Evolutionary conservation across 2,888 invertebrate species (phyloP).

Genomic region (Cylloceria caligata): DNA sequence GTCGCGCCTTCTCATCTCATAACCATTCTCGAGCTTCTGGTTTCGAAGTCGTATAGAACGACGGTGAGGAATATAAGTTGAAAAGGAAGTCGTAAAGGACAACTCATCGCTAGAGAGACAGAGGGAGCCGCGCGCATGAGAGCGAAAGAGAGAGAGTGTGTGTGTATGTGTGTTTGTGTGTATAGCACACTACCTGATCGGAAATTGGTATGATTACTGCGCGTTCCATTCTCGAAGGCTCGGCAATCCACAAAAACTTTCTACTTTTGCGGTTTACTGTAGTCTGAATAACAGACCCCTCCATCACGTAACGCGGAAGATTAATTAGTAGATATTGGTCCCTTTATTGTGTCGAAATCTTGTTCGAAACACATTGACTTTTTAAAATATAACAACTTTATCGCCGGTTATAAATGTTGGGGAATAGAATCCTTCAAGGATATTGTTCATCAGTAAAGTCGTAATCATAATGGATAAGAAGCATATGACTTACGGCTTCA

Average conservation of each 20-base stretch:
- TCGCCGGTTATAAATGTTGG: no score
- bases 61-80: constrained; percentile 10
- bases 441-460: no score
- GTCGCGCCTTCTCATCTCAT: constrained; percentile 44
- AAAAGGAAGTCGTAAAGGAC: constrained; percentile 37
- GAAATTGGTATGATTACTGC: not conserved
- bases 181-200: no score
- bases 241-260: not conserved
- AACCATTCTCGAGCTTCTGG: constrained; percentile 33
- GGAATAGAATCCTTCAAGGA: no score
- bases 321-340: not conserved
- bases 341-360: not conserved
- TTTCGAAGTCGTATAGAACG: not conserved
- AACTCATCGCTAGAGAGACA: constrained; percentile 9
- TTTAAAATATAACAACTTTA: no score
- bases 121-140: no score
- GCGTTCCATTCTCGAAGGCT: not conserved
- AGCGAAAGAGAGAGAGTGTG: no score
- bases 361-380: no score
- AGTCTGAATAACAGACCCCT: not conserved
- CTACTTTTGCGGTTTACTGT: not conserved
- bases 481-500: no score
- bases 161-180: no score
- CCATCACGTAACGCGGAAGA: not conserved
- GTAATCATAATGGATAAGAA: no score